These are phyloP conservation scores for Mythimna pallens DNA, from an alignment of 2,888 invertebrate genomes.

Conservation along the genomic window DNA sequence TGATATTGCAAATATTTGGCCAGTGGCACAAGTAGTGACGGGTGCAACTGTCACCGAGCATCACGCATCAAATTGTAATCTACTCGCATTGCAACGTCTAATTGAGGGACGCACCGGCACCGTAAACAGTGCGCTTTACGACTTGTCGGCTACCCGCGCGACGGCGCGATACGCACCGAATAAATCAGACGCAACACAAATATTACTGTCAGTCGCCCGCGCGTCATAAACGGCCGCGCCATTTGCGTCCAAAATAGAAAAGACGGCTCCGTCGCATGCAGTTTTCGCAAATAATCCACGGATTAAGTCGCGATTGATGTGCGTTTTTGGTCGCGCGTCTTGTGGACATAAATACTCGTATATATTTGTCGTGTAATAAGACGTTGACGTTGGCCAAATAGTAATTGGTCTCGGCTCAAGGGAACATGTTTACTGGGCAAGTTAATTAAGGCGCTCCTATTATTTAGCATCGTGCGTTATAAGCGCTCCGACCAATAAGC, in stretches of 20 bases:
- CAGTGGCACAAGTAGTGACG: conserved; percentile 28
- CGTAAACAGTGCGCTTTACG: conserved; percentile 82
- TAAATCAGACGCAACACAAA: conserved; percentile 86
- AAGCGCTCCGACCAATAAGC: conserved; percentile 50
- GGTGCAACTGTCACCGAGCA: conserved; percentile 59
- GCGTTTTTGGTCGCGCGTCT: conserved; percentile 78
- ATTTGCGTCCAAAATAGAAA: conserved; percentile 69
- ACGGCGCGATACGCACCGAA: conserved; percentile 69
- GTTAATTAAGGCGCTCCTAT: conserved; percentile 74
- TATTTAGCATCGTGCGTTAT: conserved; percentile 63
- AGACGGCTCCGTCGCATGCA: conserved; percentile 74
- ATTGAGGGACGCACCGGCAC: conserved; percentile 71
- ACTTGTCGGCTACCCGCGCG: conserved; percentile 67
- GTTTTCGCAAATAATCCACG: conserved; percentile 81
- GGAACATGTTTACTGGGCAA: conserved; percentile 74
- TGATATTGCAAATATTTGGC: conserved; percentile 48
- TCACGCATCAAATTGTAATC: conserved; percentile 67
- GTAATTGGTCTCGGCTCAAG: conserved; percentile 74
- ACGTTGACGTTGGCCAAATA: conserved; percentile 72
- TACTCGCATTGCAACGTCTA: conserved; percentile 68
- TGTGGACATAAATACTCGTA: conserved; percentile 80
- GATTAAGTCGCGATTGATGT: conserved; percentile 85
- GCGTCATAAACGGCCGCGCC: conserved; percentile 80
- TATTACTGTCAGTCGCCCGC: conserved; percentile 80
- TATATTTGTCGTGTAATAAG: conserved; percentile 73